Base-by-base conservation (phyloP, 2,888 invertebrate species). In the Eurois occulta region DNA sequence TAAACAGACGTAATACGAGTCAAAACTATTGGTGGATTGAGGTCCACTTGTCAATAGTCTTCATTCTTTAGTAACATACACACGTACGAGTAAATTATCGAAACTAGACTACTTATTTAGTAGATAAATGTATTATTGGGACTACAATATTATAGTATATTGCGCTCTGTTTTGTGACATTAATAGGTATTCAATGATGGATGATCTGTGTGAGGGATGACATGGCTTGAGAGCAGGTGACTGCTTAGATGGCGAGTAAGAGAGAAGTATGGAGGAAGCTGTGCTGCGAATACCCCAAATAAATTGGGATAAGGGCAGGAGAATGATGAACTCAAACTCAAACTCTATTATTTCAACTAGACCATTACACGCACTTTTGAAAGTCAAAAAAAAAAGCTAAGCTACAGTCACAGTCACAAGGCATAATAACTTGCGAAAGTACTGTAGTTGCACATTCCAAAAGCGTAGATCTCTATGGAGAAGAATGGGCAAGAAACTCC, bases 21-120 rank as follows among this genome's bases (percentile, higher is more conserved):
- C 58, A 62, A 73, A 80, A 80, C 85, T 62, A 73, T 69, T 69
- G 85, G 24, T 72, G 11, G 16, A 1, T 55, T 55, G 24, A 71
- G 18, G 13, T 18, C 11, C 13, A 46, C 41, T 41, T 83, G 46
- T 77, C 52, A 75, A 1, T 73, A 32, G 28, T 24, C 41, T 24
- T 28, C 38, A 58, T 70, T 58, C 13, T 70, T 38, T 38, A 7
- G 32, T 65, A 2, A 41, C 1, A 41, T 41, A 64, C 35, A 64
- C 5, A 24, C 11, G 24, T 7, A n/a, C 16, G 6, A 65, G 1
- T 41, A 7, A 65, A 4, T 62, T n/a, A 41, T 16, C 4, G 16
- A 32, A 60, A 3, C 18, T 60, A 32, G 18, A 60, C 7, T 8
- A 28, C 28, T 60, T 60, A 28, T 58, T 58, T 32, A 18, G 18